These are phyloP conservation scores for Mythimna vitellina DNA, from an alignment of 2,888 invertebrate species.

Conservation along the genomic window DNA sequence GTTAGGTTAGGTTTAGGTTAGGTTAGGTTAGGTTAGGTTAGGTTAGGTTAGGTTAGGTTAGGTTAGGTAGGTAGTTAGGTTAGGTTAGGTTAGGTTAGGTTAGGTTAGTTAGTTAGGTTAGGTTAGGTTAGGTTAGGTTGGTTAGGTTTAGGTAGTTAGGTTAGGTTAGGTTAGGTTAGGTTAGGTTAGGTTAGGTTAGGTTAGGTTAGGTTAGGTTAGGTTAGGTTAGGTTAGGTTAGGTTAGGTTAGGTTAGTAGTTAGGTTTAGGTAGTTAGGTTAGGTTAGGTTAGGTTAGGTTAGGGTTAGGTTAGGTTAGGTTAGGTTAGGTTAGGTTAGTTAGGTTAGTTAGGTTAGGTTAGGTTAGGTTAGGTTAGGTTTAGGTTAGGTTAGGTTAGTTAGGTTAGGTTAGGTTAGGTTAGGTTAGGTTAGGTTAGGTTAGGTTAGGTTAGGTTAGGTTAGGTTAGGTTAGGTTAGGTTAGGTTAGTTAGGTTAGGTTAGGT, in stretches of 20 bases:
- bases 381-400: slow-evolving; percentile 34
- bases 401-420: slow-evolving; percentile 19
- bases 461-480: too few relatives aligned
- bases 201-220: background rate
- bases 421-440: too few relatives aligned
- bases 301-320: slow-evolving; percentile 31
- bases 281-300: slow-evolving; percentile 36
- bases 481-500: too few relatives aligned
- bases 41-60: slow-evolving; percentile 38
- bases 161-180: slow-evolving; percentile 38
- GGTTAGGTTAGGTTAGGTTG: too few relatives aligned
- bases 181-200: too few relatives aligned
- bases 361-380: slow-evolving; percentile 14
- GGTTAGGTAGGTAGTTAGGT: too few relatives aligned
- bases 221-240: slow-evolving; percentile 25
- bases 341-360: slow-evolving; percentile 23
- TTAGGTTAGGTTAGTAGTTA: slow-evolving; percentile 40
- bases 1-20: slow-evolving; percentile 40
- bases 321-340: too few relatives aligned
- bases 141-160: slow-evolving; percentile 26
- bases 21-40: slow-evolving; percentile 45
- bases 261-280: slow-evolving; percentile 29
- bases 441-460: too few relatives aligned
- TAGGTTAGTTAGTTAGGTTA: slow-evolving; percentile 43
- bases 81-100: slow-evolving; percentile 48